Percentiles rank a stretch among this genome's conserved stretches.
Evolutionary conservation across 2,888 invertebrate species (phyloP).

Genomic region (Tholera decimalis): DNA sequence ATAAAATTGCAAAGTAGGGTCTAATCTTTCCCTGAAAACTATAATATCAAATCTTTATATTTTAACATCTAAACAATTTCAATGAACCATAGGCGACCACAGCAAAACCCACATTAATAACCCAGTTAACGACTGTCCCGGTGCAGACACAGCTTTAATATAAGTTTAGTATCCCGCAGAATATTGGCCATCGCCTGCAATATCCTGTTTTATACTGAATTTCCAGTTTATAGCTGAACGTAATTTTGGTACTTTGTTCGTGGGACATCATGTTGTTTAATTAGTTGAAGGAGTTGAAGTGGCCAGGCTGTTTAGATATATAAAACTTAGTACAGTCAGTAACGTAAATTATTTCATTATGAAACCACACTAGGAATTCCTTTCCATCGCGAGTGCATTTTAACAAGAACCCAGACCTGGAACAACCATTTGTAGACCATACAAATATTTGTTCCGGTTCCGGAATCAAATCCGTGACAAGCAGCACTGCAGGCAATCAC

Average conservation of each 20-base stretch:
- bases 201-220: constrained; percentile 62
- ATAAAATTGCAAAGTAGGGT: constrained; percentile 16
- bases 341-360: too few relatives aligned
- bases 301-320: background rate
- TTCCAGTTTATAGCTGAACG: constrained; percentile 51
- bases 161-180: constrained; percentile 60
- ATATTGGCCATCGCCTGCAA: constrained; percentile 64
- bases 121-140: constrained; percentile 49
- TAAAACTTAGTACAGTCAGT: too few relatives aligned
- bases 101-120: constrained; percentile 55
- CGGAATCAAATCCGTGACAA: too few relatives aligned
- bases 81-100: constrained; percentile 32
- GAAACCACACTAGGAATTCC: too few relatives aligned
- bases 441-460: too few relatives aligned
- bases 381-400: too few relatives aligned
- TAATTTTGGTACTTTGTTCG: constrained; percentile 41
- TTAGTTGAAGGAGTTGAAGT: constrained; percentile 17
- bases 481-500: too few relatives aligned
- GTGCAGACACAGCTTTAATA: constrained; percentile 59
- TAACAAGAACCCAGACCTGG: too few relatives aligned
- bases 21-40: constrained; percentile 13
- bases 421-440: too few relatives aligned
- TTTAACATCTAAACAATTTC: constrained; percentile 49
- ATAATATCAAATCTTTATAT: constrained; percentile 24
- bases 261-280: constrained; percentile 34